These are phyloP conservation scores for Leucozona laternaria DNA, from an alignment of 2,888 invertebrate species.

Conservation along the genomic window DNA sequence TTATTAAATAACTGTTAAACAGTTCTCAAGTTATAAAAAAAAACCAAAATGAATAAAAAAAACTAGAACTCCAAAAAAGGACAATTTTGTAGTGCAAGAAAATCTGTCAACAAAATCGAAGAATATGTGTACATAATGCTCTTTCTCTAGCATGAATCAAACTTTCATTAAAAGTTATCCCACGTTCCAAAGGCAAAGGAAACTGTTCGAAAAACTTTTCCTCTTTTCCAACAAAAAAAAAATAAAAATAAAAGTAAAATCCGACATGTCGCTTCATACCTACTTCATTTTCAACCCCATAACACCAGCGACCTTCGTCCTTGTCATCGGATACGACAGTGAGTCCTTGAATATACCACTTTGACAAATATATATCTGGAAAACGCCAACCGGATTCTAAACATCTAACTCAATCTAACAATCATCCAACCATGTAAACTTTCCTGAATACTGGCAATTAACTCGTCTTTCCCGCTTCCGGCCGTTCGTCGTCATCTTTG, in stretches of 20 bases:
- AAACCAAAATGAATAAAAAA: background rate
- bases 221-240: conserved; percentile 22
- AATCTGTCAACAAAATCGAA: conserved; percentile 9
- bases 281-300: background rate
- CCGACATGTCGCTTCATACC: conserved; percentile 7
- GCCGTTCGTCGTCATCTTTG: background rate
- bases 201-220: conserved; percentile 8
- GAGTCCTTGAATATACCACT: conserved; percentile 27
- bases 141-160: conserved; percentile 1
- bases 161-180: conserved; percentile 23
- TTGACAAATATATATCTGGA: conserved; percentile 52
- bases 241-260: conserved; percentile 20
- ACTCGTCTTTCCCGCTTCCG: conserved; percentile 7
- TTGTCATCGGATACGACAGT: conserved; percentile 26
- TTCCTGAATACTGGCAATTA: conserved; percentile 55
- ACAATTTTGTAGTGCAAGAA: background rate
- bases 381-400: conserved; percentile 41
- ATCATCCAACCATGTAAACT: conserved; percentile 38
- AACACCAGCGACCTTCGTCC: conserved; percentile 10
- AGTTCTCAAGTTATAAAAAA: no score
- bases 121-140: background rate
- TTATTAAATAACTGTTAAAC: no score
- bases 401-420: conserved; percentile 42
- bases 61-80: background rate
- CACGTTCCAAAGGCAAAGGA: background rate